Conservation (phyloP, 23 tunicate species). For the Aplidium turbinatum region DNA sequence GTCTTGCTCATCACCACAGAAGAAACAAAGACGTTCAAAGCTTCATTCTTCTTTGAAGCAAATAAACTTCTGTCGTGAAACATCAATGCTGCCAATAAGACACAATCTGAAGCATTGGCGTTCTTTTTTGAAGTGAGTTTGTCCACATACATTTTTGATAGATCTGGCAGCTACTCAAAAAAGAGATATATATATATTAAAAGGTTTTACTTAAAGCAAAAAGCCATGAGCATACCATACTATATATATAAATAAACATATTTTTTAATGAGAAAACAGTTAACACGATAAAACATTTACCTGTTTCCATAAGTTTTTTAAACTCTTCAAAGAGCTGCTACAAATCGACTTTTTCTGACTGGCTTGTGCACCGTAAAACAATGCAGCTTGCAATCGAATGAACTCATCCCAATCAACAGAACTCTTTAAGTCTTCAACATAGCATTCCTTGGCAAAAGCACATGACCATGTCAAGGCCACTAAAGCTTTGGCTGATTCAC, state of each 20-base stretch:
- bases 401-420: slow-evolving; percentile 30
- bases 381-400: slow-evolving; percentile 42
- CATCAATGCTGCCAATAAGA: slow-evolving; percentile 26
- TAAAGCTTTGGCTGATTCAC: slow-evolving; percentile 65
- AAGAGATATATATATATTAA: too few relatives aligned
- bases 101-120: too few relatives aligned
- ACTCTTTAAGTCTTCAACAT: not conserved
- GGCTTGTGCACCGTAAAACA: slow-evolving; percentile 58
- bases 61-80: slow-evolving; percentile 3
- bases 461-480: slow-evolving; percentile 71
- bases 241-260: too few relatives aligned
- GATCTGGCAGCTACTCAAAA: too few relatives aligned
- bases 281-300: slow-evolving; percentile 37
- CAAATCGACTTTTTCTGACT: slow-evolving; percentile 29
- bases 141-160: too few relatives aligned
- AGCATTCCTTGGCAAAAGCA: slow-evolving; percentile 27
- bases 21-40: slow-evolving; percentile 11
- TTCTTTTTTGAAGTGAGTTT: too few relatives aligned
- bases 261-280: too few relatives aligned
- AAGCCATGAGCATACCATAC: too few relatives aligned
- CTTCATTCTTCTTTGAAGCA: slow-evolving; percentile 1
- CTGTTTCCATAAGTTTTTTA: slow-evolving; percentile 55
- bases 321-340: slow-evolving; percentile 36
- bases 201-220: too few relatives aligned
- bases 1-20: slow-evolving; percentile 28